Percentiles rank a stretch among this genome's conserved stretches.
Evolutionary conservation across 2,888 invertebrate genomes (phyloP).

Genomic region (Phrixothrix hirtus): DNA sequence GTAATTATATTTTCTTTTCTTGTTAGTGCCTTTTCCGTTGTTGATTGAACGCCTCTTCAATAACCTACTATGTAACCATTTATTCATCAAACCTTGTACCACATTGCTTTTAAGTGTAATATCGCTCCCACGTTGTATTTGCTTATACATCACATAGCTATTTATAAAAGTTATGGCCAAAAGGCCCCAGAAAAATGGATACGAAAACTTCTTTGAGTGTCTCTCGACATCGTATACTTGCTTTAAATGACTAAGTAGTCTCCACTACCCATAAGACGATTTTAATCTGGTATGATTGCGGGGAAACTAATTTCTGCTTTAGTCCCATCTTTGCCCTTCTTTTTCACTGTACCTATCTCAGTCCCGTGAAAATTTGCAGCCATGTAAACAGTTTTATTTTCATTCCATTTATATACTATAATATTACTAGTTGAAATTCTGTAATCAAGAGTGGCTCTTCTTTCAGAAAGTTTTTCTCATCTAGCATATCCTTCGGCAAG

Average conservation of each 20-base stretch:
- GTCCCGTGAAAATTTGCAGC: neutral
- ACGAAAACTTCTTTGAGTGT: neutral
- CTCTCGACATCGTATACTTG: neutral
- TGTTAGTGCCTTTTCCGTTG: neutral
- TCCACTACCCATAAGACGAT: neutral
- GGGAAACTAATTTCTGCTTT: neutral
- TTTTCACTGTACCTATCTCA: neutral
- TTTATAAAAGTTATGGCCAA: too few relatives aligned
- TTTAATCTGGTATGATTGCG: neutral
- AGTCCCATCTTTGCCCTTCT: neutral
- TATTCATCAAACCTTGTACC: neutral
- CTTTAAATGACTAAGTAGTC: neutral
- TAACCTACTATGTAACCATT: too few relatives aligned
- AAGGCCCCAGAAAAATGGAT: neutral
- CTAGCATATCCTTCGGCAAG: neutral
- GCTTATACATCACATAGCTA: neutral
- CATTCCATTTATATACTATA: slow-evolving; percentile 1
- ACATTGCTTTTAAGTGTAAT: neutral
- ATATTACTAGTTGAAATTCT: neutral
- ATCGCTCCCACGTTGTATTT: neutral
- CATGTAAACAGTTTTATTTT: neutral
- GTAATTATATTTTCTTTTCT: too few relatives aligned
- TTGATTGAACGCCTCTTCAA: neutral
- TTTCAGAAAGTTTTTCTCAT: neutral
- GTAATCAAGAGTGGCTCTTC: neutral